These are phyloP conservation scores for Calephelis virginiensis DNA, from an alignment of 1,140 invertebrate species.

Conservation along the genomic window DNA sequence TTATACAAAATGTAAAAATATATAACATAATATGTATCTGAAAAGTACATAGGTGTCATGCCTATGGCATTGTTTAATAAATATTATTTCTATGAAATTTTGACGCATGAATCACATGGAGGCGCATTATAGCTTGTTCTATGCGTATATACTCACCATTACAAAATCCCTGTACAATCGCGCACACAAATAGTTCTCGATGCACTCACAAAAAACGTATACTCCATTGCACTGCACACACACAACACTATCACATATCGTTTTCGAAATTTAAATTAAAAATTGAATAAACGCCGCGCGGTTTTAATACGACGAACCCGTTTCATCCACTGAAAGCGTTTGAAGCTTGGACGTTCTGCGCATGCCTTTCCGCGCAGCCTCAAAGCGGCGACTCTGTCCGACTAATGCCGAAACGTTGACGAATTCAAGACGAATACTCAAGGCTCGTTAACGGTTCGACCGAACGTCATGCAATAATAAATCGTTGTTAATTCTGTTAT, in stretches of 20 bases:
- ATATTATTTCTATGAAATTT: not conserved
- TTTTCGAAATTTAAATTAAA: constrained; percentile 31
- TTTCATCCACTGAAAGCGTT: constrained; percentile 52
- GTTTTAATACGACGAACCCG: constrained; percentile 48
- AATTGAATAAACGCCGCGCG: constrained; percentile 34
- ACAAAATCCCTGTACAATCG: constrained; percentile 26
- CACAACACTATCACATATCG: constrained; percentile 37
- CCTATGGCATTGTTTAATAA: no score
- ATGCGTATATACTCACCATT: constrained; percentile 34
- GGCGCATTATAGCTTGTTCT: constrained; percentile 7
- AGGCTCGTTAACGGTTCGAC: constrained; percentile 57
- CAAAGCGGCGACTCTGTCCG: constrained; percentile 47
- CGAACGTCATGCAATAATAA: constrained; percentile 56
- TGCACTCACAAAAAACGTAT: constrained; percentile 31
- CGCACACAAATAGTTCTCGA: constrained; percentile 24
- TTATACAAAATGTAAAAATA: no score
- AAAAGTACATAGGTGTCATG: no score
- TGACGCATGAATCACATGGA: constrained; percentile 13
- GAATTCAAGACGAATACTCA: constrained; percentile 42
- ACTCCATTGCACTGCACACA: constrained; percentile 42
- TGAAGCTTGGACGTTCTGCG: constrained; percentile 53
- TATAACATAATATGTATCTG: no score
- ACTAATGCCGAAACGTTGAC: constrained; percentile 25
- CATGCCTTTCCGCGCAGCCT: constrained; percentile 62
- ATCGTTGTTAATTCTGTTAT: constrained; percentile 67